Conservation (phyloP, 2,888 invertebrate genomes). For the Mamestra brassicae region DNA sequence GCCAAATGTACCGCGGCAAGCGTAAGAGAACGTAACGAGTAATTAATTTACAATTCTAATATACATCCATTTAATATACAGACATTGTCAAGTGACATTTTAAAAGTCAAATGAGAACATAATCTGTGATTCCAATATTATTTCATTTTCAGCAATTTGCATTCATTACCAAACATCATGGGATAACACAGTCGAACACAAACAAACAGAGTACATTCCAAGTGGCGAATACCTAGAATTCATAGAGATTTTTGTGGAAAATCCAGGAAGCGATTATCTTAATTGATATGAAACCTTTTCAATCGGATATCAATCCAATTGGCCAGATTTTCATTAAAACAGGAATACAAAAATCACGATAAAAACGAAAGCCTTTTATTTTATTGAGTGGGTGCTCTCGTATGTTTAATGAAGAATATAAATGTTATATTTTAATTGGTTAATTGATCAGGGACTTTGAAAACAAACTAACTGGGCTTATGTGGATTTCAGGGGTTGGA, state of each 20-base stretch:
- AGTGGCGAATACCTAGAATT: background rate
- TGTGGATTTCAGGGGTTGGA: background rate
- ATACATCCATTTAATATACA: constrained; percentile 73
- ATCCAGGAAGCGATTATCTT: constrained; percentile 7
- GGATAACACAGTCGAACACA: constrained; percentile 40
- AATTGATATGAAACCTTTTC: constrained; percentile 23
- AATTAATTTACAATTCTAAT: constrained; percentile 86
- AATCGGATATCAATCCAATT: constrained; percentile 20
- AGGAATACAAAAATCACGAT: background rate
- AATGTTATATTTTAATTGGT: constrained; percentile 15
- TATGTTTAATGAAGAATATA: background rate
- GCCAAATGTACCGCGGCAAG: constrained; percentile 76
- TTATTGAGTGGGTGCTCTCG: background rate
- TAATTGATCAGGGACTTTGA: background rate
- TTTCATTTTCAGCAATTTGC: constrained; percentile 65
- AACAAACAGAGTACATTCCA: constrained; percentile 27
- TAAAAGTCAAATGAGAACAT: constrained; percentile 74
- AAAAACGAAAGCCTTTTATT: background rate
- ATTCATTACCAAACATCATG: constrained; percentile 55
- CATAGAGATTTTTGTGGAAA: background rate
- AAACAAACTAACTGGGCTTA: constrained; percentile 31
- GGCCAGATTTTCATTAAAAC: constrained; percentile 3
- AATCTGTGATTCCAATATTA: constrained; percentile 70
- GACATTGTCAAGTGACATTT: constrained; percentile 72
- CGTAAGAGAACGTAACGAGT: constrained; percentile 77